Evolutionary conservation across 2,888 invertebrate genomes (phyloP).

Genomic region (Amiota communis): DNA sequence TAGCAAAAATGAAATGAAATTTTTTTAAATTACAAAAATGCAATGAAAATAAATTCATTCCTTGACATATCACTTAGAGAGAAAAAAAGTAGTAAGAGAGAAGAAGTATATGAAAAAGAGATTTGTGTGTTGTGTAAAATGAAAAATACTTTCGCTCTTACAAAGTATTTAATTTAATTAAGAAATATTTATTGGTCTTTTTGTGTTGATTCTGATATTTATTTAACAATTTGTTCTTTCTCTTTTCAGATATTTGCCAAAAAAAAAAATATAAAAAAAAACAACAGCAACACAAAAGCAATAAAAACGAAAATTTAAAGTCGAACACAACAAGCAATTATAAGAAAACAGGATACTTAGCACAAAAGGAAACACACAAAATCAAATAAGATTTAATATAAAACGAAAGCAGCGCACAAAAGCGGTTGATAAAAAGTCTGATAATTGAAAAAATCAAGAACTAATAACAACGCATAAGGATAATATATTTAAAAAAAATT

Average conservation of each 20-base stretch:
- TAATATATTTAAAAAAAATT: slow-evolving; percentile 15
- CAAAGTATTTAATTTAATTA: too few relatives aligned
- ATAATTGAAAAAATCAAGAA: slow-evolving; percentile 19
- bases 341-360: not conserved
- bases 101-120: too few relatives aligned
- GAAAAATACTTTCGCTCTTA: too few relatives aligned
- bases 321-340: slow-evolving; percentile 13
- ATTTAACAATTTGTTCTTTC: slow-evolving; percentile 2
- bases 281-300: slow-evolving; percentile 18
- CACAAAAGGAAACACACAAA: not conserved
- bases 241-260: slow-evolving; percentile 39
- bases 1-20: too few relatives aligned
- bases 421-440: slow-evolving; percentile 19
- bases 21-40: too few relatives aligned
- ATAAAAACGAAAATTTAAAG: too few relatives aligned
- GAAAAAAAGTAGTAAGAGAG: too few relatives aligned
- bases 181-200: too few relatives aligned
- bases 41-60: too few relatives aligned
- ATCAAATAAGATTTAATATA: not conserved
- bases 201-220: not conserved
- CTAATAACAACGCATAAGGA: slow-evolving; percentile 29
- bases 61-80: too few relatives aligned
- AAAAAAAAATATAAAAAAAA: not conserved
- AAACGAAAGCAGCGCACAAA: slow-evolving; percentile 19
- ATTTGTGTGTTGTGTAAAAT: too few relatives aligned